These are phyloP conservation scores for Falcunculus frontatus DNA, from an alignment of 2,113 vertebrate species.

Conservation along the genomic window DNA sequence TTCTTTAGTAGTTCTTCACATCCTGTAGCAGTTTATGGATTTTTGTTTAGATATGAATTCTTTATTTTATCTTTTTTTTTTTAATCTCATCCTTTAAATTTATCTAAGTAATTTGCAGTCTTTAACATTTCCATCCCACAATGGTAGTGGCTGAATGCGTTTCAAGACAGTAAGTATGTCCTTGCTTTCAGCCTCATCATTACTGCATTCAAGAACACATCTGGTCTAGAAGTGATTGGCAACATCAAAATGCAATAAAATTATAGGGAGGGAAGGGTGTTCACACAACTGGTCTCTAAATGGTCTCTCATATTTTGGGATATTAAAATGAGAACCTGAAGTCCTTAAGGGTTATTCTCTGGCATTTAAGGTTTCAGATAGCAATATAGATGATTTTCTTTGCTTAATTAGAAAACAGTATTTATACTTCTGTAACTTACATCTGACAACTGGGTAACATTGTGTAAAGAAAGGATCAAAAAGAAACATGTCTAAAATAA, in stretches of 20 bases:
- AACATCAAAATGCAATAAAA: not conserved
- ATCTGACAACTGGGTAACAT: not conserved
- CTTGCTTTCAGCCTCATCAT: not conserved
- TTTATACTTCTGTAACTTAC: not conserved
- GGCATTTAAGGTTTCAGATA: not conserved
- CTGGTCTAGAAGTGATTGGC: not conserved
- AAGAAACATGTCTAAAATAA: not conserved
- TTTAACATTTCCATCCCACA: not conserved
- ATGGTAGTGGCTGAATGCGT: not conserved
- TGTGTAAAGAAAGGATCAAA: not conserved
- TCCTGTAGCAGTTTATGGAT: not conserved
- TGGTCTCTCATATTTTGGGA: not conserved
- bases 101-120: not conserved
- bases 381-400: not conserved
- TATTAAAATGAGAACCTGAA: not conserved
- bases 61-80: not conserved
- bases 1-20: not conserved
- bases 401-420: not conserved
- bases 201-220: not conserved
- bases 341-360: not conserved
- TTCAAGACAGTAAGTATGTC: not conserved
- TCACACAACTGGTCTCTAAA: not conserved
- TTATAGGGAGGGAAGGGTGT: not conserved
- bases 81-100: not conserved
- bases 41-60: not conserved